These are phyloP conservation scores for Acromyrmex heyeri DNA, from an alignment of 1,140 invertebrate species.

Conservation along the genomic window DNA sequence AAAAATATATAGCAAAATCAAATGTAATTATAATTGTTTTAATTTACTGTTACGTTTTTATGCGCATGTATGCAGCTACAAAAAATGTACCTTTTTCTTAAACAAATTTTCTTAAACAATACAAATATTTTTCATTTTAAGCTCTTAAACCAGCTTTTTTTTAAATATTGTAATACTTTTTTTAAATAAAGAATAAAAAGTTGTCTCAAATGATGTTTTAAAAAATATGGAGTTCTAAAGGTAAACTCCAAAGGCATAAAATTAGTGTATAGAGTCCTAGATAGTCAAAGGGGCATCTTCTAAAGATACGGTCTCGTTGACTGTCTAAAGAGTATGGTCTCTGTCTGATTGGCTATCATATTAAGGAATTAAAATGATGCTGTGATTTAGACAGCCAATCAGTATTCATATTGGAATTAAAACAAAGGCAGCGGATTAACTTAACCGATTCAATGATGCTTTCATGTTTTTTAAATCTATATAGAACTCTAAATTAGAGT, in stretches of 20 bases:
- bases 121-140: not conserved
- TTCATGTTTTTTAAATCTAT: no score
- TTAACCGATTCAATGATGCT: no score
- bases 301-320: no score
- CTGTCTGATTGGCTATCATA: no score
- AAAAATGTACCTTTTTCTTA: not conserved
- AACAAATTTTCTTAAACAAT: not conserved
- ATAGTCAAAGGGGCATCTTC: no score
- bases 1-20: not conserved
- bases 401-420: no score
- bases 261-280: no score
- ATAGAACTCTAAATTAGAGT: not conserved
- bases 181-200: not conserved
- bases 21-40: slow-evolving; percentile 8
- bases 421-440: no score
- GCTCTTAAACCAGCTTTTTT: not conserved
- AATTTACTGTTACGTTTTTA: not conserved
- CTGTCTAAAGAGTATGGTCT: no score
- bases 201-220: not conserved
- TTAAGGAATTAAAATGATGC: no score
- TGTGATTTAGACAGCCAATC: no score
- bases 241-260: not conserved
- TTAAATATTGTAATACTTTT: not conserved
- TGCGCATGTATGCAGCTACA: not conserved
- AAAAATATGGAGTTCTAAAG: not conserved